Evolutionary conservation across 2,888 invertebrate genomes (phyloP).

Genomic region (Alentia gelatinosa): DNA sequence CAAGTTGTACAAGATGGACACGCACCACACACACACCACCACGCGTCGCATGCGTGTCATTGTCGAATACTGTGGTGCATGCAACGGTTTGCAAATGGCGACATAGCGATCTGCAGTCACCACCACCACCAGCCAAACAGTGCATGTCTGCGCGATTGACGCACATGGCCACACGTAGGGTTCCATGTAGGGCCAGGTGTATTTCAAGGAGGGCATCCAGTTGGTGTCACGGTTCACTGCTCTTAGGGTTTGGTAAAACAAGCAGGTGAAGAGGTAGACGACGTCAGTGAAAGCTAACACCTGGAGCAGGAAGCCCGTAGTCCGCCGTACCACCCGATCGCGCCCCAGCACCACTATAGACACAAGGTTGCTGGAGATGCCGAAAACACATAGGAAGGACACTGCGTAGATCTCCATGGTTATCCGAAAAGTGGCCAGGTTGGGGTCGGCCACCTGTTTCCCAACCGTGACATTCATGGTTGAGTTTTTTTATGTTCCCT

Average conservation of each 20-base stretch:
- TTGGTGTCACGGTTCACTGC: constrained; percentile 56
- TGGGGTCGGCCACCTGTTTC: constrained; percentile 1
- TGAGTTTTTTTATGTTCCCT: too few species aligned
- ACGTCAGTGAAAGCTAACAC: constrained; percentile 62
- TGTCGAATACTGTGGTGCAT: constrained; percentile 63
- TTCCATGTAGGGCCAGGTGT: constrained; percentile 62
- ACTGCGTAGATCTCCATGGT: constrained; percentile 64
- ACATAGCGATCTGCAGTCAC: constrained; percentile 65
- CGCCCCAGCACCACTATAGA: constrained; percentile 64
- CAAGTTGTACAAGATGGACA: constrained; percentile 64
- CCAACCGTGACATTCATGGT: constrained; percentile 9
- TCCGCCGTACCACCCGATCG: constrained; percentile 61
- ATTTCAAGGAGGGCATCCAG: constrained; percentile 57
- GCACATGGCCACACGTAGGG: constrained; percentile 65
- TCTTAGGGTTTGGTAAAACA: constrained; percentile 65
- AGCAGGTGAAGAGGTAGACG: constrained; percentile 63
- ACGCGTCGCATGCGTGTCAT: constrained; percentile 58
- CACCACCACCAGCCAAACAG: constrained; percentile 66
- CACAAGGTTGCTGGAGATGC: constrained; percentile 63
- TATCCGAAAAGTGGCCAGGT: constrained; percentile 52
- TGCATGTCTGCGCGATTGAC: constrained; percentile 64
- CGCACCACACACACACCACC: constrained; percentile 59
- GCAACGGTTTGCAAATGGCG: constrained; percentile 65
- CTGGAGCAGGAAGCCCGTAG: constrained; percentile 66
- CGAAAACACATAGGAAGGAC: constrained; percentile 63